These are phyloP conservation scores for Engraulis encrasicolus DNA, from an alignment of 2,113 vertebrate genomes.

Conservation along the genomic window DNA sequence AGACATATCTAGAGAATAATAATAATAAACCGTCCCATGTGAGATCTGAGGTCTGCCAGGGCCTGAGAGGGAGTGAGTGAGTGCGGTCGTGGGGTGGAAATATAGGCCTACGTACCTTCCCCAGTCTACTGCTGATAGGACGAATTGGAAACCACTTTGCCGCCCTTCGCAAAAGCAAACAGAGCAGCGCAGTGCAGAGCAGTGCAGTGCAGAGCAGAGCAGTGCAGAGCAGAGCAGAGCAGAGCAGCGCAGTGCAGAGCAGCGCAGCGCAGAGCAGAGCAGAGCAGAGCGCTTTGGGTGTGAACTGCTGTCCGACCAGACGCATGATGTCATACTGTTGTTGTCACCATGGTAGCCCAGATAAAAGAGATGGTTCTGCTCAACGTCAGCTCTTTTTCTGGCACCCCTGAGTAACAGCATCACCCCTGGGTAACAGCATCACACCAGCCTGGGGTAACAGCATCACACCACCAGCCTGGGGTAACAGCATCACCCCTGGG, in stretches of 20 bases:
- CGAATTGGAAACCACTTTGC: background rate
- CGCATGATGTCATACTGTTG: constrained; percentile 27
- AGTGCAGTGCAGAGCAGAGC: too few relatives aligned
- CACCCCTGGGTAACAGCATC: too few relatives aligned
- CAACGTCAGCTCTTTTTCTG: background rate
- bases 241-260: too few relatives aligned
- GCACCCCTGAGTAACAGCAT: background rate
- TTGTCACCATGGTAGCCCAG: constrained; percentile 11
- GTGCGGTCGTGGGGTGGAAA: background rate
- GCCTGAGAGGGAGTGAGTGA: background rate
- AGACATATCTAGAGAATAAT: constrained; percentile 27
- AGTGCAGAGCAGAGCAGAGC: too few relatives aligned
- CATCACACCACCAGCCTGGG: too few relatives aligned
- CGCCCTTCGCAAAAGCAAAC: background rate
- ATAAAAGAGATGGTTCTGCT: constrained; percentile 16
- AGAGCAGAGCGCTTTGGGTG: background rate
- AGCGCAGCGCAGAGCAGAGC: too few relatives aligned
- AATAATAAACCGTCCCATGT: constrained; percentile 29
- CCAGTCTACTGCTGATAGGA: constrained; percentile 31
- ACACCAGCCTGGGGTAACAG: too few relatives aligned
- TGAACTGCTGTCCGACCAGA: background rate
- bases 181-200: too few relatives aligned
- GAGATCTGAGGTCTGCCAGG: constrained; percentile 14
- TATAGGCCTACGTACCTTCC: constrained; percentile 24
- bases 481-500: too few relatives aligned